Conservation (phyloP, 2,888 invertebrate species). For the Ichneumoninae sp. region DNA sequence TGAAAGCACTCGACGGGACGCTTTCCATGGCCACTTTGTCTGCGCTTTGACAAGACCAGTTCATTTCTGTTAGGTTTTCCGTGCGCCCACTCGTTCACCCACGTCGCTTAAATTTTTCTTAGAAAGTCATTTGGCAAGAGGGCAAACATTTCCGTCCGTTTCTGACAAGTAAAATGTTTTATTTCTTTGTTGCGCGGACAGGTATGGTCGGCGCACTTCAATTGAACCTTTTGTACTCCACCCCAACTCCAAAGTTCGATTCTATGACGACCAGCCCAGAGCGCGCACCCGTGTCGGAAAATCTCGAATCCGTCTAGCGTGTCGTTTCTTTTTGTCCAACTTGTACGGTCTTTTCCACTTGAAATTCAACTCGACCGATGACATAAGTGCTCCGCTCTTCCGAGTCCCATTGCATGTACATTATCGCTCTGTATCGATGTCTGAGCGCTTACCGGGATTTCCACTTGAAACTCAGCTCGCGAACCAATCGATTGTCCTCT, state of each 20-base stretch:
- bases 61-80: neutral
- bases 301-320: neutral
- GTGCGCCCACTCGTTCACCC: neutral
- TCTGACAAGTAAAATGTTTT: neutral
- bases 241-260: neutral
- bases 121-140: neutral
- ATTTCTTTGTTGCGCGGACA: neutral
- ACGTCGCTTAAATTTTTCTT: neutral
- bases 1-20: neutral
- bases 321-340: neutral
- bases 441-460: neutral
- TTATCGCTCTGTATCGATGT: neutral
- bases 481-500: conserved; percentile 1
- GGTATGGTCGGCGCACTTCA: neutral
- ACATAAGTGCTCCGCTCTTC: neutral
- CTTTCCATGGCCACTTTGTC: neutral
- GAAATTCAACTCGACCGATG: neutral
- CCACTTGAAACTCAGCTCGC: neutral
- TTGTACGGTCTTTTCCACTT: neutral
- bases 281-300: neutral
- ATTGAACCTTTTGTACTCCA: neutral
- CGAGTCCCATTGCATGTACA: neutral
- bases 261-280: neutral
- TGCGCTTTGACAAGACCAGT: conserved; percentile 1
- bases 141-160: neutral